These are phyloP conservation scores for Melieria omissa DNA, from an alignment of 2,888 invertebrate genomes.

Conservation along the genomic window DNA sequence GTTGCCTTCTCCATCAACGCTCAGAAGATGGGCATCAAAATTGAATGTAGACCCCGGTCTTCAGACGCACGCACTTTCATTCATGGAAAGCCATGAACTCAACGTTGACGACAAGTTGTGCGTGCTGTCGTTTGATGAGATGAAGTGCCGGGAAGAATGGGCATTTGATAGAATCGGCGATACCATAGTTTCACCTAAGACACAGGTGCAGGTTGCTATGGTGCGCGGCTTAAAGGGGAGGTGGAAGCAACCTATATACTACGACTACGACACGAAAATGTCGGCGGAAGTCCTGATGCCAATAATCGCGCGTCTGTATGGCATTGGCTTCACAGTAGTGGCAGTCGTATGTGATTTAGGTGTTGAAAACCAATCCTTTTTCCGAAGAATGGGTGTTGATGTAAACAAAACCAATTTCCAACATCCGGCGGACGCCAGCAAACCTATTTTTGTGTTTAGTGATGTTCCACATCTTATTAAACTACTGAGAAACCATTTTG, in stretches of 20 bases:
- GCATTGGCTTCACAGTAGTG: conserved; percentile 11
- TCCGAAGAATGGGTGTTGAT: conserved; percentile 19
- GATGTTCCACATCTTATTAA: neutral
- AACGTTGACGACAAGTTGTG: neutral
- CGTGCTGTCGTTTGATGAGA: conserved; percentile 11
- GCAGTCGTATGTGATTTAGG: conserved; percentile 1
- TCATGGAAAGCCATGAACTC: neutral
- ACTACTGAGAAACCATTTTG: neutral
- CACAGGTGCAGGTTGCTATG: conserved; percentile 2
- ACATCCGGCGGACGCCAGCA: conserved; percentile 4
- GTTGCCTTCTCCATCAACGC: neutral
- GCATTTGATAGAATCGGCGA: neutral
- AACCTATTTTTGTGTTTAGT: conserved; percentile 5
- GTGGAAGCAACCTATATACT: conserved; percentile 10
- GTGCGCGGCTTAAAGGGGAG: neutral
- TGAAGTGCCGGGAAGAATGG: neutral
- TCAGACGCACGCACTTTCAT: neutral
- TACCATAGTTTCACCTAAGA: neutral
- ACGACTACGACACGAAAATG: conserved; percentile 3
- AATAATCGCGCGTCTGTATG: neutral
- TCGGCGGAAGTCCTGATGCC: neutral
- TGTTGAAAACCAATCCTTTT: conserved; percentile 6
- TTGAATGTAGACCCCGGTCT: neutral
- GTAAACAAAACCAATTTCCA: conserved; percentile 27
- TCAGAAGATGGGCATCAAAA: conserved; percentile 3